Base-by-base conservation (phyloP, 2,113 vertebrate genomes). In the Saccopteryx leptura region DNA sequence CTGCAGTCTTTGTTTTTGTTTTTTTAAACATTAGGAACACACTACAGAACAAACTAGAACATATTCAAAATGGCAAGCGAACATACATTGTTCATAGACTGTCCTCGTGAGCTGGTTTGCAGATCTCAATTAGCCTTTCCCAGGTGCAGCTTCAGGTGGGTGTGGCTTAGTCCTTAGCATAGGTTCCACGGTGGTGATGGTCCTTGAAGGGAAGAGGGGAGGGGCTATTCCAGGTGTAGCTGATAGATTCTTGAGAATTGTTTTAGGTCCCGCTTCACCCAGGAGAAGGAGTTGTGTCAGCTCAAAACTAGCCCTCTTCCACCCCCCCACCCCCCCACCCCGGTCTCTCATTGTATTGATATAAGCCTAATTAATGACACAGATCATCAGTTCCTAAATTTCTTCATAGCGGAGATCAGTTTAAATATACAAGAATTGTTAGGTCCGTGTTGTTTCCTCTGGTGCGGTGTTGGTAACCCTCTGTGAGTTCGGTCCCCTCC, bases 81-180 rank as follows among this genome's bases (percentile, higher is more conserved):
- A 95, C 84, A 60, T 94, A 39, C 39, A 39, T 39, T 39, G 97
- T 83, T 88, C 88, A 79, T 92, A 97, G 96, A 87, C 84, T 87
- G 93, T 86, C 96, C 95, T 33, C 58, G 95, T 46, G 28, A 94
- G 94, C 4, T 1, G 24, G 24, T 96, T 92, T 96, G 96, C 96
- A 93, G 96, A 96, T 97, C 93, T 91, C 93, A 89, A 83, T 56
- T 48, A 80, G 97, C 97, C 97, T 97, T 91, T 61, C 84, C 48
- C 84, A 92, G 96, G 97, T 97, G 97, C 97, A 87, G 95, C 97
- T 74, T 65, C 65, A 88, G 91, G 23, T 78, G 96, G 78, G 31
- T 1, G 9, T 94, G 96, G 98, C 97, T 97, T 94, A 97, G 96
- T 96, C 97, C 97, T 93, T 83, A 96, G 98, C 96, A 98, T 97